phyloP scores from a whole-genome alignment of 2,888 invertebrate genomes.

The Gymnosoma rotundatum region DNA sequence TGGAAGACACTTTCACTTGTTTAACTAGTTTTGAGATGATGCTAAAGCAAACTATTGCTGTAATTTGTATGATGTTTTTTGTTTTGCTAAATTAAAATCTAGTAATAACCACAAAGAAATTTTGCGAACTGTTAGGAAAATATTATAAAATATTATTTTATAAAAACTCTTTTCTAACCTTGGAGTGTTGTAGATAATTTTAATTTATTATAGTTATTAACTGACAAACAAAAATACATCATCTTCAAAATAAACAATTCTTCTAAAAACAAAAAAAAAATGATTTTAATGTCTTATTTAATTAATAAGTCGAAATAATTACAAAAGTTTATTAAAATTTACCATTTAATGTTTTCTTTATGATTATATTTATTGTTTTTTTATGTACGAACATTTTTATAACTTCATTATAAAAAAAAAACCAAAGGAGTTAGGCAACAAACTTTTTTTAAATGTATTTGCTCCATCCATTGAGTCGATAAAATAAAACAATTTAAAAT shows the following conservation, averaged over 20 bases:
- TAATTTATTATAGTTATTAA: not conserved
- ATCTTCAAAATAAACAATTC: too few relatives aligned
- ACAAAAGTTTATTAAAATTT: not conserved
- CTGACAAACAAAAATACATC: not conserved
- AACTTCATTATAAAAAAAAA: slow-evolving; percentile 8
- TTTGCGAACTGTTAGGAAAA: not conserved
- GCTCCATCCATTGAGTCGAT: slow-evolving; percentile 35
- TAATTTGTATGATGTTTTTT: slow-evolving; percentile 6
- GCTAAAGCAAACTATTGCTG: slow-evolving; percentile 17
- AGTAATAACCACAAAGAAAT: not conserved
- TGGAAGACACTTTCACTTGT: slow-evolving; percentile 67
- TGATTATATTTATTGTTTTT: too few relatives aligned
- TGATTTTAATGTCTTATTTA: not conserved
- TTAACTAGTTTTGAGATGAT: slow-evolving; percentile 62
- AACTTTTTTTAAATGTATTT: slow-evolving; percentile 23
- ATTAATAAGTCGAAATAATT: not conserved
- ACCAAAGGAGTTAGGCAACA: slow-evolving; percentile 57
- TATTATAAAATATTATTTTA: not conserved
- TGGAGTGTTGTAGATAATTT: not conserved
- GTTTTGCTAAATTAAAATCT: not conserved
- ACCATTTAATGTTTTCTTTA: not conserved
- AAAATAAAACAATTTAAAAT: slow-evolving; percentile 48
- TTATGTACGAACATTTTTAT: not conserved
- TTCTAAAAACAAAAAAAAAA: not conserved
- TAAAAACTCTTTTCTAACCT: not conserved